Evolutionary conservation across 1,140 invertebrate species (phyloP), one percentile per base, ranked within the genome.

Genomic region (Bombus affinis): DNA sequence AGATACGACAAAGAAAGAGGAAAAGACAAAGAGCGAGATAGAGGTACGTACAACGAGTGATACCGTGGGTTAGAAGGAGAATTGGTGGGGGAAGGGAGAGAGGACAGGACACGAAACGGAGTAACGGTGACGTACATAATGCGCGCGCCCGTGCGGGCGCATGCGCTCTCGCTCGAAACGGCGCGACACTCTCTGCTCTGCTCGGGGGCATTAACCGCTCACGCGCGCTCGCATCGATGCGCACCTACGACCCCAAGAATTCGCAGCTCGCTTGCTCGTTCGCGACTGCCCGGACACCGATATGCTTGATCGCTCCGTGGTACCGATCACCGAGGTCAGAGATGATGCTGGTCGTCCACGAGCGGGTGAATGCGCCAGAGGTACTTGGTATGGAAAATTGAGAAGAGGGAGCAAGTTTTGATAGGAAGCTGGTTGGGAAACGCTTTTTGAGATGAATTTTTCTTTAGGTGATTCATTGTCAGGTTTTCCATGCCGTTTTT

Each of bases 101-200:
- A 91, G 86, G 88, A 85, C 89, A 88, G 85, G 86, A 91, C 90
- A 90, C 91, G 92, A 94, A 94, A 94, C 92, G 87, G 91, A 93
- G 92, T 95, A 95, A 95, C 94, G 95, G 94, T 94, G 95, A 95
- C 94, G 94, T 95, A 94, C 93, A 92, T 94, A 95, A 89, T 81
- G 83, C 86, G 81, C 90, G 93, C 93, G 93, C 94, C 93, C 93
- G 74, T 75, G 78, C 86, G 76, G 70, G 85, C 83, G 83, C 83
- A 85, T 85, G 83, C 83, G 83, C 66, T 39, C 28, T 71, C 83
- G 65, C 79, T 85, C 81, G 78, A 80, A 78, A 81, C 79, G 77
- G 78, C 81, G 88, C 88, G 83, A 86, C 90, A 91, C 83, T 91
- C 87, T 88, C 89, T 81, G 88, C 74, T 86, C 68, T 71, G 85